Conservation (phyloP, 2,113 vertebrate species). For the Trichomycterus rosablanca region DNA sequence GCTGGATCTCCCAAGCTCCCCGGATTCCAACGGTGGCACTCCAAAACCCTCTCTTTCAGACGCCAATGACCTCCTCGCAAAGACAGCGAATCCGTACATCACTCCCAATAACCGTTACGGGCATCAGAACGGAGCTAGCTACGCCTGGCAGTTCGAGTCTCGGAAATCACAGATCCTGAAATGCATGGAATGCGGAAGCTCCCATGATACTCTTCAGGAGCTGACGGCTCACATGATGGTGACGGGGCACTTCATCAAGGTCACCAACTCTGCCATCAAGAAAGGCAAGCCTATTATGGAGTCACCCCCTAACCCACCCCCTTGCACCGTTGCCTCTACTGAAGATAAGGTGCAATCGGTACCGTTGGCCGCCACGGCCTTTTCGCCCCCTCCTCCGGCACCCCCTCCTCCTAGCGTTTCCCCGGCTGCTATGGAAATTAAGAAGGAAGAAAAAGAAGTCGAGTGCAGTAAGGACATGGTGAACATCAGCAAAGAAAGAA, state of each 20-base stretch:
- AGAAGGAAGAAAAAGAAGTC: slow-evolving; percentile 93
- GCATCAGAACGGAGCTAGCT: slow-evolving; percentile 97
- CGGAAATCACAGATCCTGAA: slow-evolving; percentile 97
- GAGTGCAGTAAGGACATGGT: slow-evolving; percentile 71
- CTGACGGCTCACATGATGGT: slow-evolving; percentile 99
- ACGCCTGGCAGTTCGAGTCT: slow-evolving; percentile 98
- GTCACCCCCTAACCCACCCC: slow-evolving; percentile 65
- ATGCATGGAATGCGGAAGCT: slow-evolving; percentile 98
- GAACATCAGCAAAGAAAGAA: slow-evolving; percentile 77
- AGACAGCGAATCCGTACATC: slow-evolving; percentile 89
- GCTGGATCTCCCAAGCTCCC: slow-evolving; percentile 90
- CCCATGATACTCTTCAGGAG: slow-evolving; percentile 93
- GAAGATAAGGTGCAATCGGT: slow-evolving; percentile 97
- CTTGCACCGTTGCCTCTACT: slow-evolving; percentile 60
- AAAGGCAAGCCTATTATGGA: slow-evolving; percentile 95
- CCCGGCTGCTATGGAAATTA: slow-evolving; percentile 80
- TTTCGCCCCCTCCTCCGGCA: slow-evolving; percentile 83
- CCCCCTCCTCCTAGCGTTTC: slow-evolving; percentile 81
- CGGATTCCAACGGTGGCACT: slow-evolving; percentile 87
- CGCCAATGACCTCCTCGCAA: slow-evolving; percentile 78
- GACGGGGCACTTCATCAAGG: slow-evolving; percentile 97
- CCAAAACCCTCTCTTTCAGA: slow-evolving; percentile 79
- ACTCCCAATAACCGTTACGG: slow-evolving; percentile 95
- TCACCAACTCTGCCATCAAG: slow-evolving; percentile 97
- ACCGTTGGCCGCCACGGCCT: slow-evolving; percentile 90